Conservation (phyloP, 1,140 invertebrate species). For the Drosophila kikkawai region DNA sequence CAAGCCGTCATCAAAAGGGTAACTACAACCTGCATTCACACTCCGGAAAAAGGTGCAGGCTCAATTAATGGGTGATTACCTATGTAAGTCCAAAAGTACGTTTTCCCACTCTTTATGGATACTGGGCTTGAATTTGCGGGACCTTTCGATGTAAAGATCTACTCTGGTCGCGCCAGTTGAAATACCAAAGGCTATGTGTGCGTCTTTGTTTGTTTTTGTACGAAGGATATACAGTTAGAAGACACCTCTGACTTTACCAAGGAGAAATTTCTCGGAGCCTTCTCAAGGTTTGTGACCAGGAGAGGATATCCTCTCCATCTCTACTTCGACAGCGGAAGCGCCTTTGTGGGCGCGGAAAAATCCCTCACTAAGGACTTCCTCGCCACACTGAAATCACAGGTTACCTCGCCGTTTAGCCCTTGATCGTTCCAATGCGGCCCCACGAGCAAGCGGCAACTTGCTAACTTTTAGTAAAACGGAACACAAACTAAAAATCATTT, state of each 20-base stretch:
- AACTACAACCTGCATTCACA: not conserved
- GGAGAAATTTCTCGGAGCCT: not conserved
- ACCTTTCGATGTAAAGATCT: constrained; percentile 62
- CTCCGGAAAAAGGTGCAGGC: not conserved
- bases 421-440: too few relatives aligned
- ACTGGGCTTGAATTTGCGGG: constrained; percentile 80
- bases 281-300: not conserved
- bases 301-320: not conserved
- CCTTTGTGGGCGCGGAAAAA: not conserved
- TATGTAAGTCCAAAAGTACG: not conserved
- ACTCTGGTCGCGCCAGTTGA: constrained; percentile 32
- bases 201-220: constrained; percentile 64
- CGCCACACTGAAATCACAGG: not conserved
- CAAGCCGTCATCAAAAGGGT: not conserved
- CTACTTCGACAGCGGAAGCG: not conserved
- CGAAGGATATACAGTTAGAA: not conserved
- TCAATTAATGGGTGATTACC: constrained; percentile 14
- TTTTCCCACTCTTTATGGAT: constrained; percentile 49
- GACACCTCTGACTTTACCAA: constrained; percentile 2
- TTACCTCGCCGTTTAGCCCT: not conserved
- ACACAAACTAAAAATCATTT: too few relatives aligned
- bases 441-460: too few relatives aligned
- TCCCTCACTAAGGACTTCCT: not conserved
- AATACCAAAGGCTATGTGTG: constrained; percentile 64
- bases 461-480: too few relatives aligned